Evolutionary conservation across 2,888 invertebrate species (phyloP), one percentile per base, ranked within the genome.

Genomic region (Leistus spinibarbis): DNA sequence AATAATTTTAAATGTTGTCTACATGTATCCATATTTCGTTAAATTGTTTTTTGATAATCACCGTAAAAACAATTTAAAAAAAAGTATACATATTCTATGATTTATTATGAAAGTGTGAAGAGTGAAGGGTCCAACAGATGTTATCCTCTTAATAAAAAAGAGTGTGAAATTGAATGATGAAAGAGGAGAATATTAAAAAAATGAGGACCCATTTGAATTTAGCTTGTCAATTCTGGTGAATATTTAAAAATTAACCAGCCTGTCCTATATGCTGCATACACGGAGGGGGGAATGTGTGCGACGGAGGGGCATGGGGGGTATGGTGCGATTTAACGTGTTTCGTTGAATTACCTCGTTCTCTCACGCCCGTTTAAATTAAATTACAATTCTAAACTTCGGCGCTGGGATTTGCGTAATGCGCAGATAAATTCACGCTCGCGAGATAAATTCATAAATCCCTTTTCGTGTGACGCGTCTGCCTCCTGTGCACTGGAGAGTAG

Each of bases 361-460:
- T 54, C 65, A 22, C 65, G 16, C 27, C 65, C 56, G 67, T 74
- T 66, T 74, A 69, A 68, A 75, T 75, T 75, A 63, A 75, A 75
- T 75, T 75, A 75, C 64, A 54, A 69, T 69, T 68, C 75, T 54
- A 56, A 75, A 75, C 69, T 75, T 69, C 69, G 68, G 68, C 54
- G 62, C 74, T n/a, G 62, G 68, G 68, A 74, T 74, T 74, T 72
- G 72, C 57, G 65, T 72, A 71, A 71, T 71, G 71, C 54, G 64
- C 54, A 64, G 71, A 71, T 71, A 72, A 72, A 72, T 72, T 66
- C 56, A 16, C 72, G 27, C 54, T 63, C 63, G 64, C 64, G 63
- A 72, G 72, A 72, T 72, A 72, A 65, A 72, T 72, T 72, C 72
- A 66, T 72, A 72, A 72, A 72, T 72, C 72, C 66, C 40, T 19